These are phyloP conservation scores for Myocastor coypus DNA, from an alignment of 2,113 vertebrate species.

Conservation along the genomic window DNA sequence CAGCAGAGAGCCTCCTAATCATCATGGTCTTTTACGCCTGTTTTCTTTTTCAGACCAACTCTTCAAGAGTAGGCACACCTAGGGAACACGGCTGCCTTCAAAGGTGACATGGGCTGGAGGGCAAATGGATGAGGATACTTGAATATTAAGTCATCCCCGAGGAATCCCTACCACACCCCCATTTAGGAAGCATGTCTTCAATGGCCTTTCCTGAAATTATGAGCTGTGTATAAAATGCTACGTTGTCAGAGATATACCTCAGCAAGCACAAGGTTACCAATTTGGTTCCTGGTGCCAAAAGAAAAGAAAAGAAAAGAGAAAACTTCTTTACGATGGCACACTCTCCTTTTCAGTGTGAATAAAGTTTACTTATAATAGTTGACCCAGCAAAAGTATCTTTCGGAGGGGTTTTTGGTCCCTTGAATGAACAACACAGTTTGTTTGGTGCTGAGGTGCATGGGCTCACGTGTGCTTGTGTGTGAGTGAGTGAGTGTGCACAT, in stretches of 20 bases:
- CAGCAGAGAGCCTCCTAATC: not conserved
- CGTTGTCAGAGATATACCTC: too few relatives aligned
- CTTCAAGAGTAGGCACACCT: not conserved
- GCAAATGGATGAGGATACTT: too few relatives aligned
- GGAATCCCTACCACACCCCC: not conserved
- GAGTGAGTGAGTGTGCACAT: not conserved
- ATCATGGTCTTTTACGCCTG: not conserved
- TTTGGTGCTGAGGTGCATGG: not conserved
- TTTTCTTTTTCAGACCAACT: not conserved
- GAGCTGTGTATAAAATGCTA: not conserved
- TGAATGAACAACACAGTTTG: not conserved
- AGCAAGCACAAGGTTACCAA: too few relatives aligned
- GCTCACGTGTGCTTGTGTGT: rapidly evolving
- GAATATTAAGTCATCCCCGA: not conserved
- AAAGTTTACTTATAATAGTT: not conserved
- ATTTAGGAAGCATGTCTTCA: not conserved
- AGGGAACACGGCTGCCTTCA: not conserved
- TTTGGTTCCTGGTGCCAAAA: too few relatives aligned
- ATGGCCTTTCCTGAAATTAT: not conserved
- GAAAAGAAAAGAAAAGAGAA: too few relatives aligned
- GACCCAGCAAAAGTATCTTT: not conserved
- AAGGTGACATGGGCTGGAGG: not conserved
- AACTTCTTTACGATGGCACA: not conserved
- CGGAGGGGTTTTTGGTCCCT: not conserved
- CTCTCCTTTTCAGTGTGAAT: not conserved